Evolutionary conservation across 2,113 vertebrate genomes (phyloP), one percentile per base, ranked within the genome.

Genomic region (Perca fluviatilis): DNA sequence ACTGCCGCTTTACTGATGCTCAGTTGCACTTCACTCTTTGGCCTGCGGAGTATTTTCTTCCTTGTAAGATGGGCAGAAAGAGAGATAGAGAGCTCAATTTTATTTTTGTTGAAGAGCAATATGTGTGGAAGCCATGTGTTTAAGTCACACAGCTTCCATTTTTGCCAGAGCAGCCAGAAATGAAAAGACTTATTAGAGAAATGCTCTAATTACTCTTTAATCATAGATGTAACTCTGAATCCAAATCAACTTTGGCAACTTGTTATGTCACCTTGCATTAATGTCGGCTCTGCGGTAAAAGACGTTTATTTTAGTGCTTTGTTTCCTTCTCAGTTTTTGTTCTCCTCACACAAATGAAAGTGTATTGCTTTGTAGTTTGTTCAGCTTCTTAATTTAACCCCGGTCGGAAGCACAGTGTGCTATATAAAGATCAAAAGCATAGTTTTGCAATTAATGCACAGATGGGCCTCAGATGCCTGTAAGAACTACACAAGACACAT

Each of bases 381-480:
- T 84, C 81, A 53, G 78, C 74, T 74, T 89, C 43, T 57, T 84
- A 68, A 86, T 86, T 82, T 75, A 46, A 77, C 3, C 27, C 43
- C 13, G 19, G 61, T 73, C 25, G 33, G 78, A 78, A 21, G 50
- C 77, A 75, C 33, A 4, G 50, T 80, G 84, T 62, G 72, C 88
- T 92, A 92, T 88, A 74, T 88, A 91, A 90, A 92, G 90, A 91
- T 92, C 79, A 86, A 80, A 88, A 65, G 64, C 73, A 23, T 57
- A 47, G 56, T 61, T 81, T 56, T 77, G 54, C 68, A 62, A 58
- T 88, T 82, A 83, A 84, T 84, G 50, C 6, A 8, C 89, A 93
- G 76, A 88, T 86, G 82, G 77, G 68, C 50, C 74, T 88, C 83
- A 82, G 67, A 88, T 80, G 79, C 50, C 56, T 66, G 47, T 6